A percentile compares a stretch with the other conserved stretches of the same genome.
phyloP scores from a whole-genome alignment of 2,797 vertebrate genomes.

The Furcifer pardalis region DNA sequence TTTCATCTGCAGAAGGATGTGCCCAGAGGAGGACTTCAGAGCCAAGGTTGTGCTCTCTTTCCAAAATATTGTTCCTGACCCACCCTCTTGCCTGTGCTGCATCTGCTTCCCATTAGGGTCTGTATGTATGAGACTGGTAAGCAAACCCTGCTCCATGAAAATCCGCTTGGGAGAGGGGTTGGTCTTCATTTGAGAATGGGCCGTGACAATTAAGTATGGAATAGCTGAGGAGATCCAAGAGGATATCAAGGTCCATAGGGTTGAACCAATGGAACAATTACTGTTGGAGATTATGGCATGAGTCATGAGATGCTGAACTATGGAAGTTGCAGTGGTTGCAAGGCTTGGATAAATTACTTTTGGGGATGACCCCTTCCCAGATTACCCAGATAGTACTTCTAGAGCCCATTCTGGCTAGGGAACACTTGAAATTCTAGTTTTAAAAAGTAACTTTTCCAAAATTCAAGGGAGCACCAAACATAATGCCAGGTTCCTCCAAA shows the following conservation, averaged over 20 bases:
- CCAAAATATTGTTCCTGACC: background rate
- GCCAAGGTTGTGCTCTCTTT: background rate
- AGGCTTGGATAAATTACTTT: background rate
- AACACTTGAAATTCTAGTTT: too few relatives aligned
- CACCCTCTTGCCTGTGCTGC: background rate
- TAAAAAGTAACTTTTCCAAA: too few relatives aligned
- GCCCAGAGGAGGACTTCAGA: slow-evolving; percentile 2
- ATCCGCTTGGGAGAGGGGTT: background rate
- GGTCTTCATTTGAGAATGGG: background rate
- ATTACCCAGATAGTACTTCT: background rate
- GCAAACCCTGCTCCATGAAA: background rate
- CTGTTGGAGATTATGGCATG: background rate
- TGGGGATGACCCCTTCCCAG: background rate
- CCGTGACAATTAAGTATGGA: too few relatives aligned
- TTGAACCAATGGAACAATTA: background rate
- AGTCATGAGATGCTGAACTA: background rate
- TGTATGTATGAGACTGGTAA: background rate
- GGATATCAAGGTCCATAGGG: background rate
- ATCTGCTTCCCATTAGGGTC: slow-evolving; percentile 33
- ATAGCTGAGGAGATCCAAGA: background rate
- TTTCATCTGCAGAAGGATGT: slow-evolving; percentile 19
- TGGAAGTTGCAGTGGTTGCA: background rate
- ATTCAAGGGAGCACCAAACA: too few relatives aligned
- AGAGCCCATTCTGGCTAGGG: background rate
- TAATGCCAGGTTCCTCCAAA: too few relatives aligned